Evolutionary conservation across 2,888 invertebrate genomes (phyloP), one percentile per base, ranked within the genome.

Genomic region (Pomacea canaliculata): DNA sequence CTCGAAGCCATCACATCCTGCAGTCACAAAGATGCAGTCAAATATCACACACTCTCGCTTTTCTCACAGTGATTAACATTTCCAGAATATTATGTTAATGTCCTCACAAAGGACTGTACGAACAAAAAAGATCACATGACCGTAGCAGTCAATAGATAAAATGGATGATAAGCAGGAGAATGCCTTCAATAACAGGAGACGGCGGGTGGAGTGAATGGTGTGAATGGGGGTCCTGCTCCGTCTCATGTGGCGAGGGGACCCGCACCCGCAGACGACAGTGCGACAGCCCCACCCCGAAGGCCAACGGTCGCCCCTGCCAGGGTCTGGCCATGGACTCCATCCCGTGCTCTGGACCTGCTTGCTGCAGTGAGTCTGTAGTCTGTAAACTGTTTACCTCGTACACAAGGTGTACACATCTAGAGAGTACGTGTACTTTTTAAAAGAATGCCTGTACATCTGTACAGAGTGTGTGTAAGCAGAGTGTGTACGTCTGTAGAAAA

Each of bases 141-240:
- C 23, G 23, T 23, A 23, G 23, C 23, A 23, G 23, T 23, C 0
- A 23, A 23, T 23, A 23, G 23, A 23, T 51, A 13, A 51, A 10
- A 0, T 10, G 8, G 51, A 51, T 51, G 51, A 51, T 51, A 13
- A 51, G 8, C 0, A 51, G 8, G 51, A 51, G 8, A 13, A 51
- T 56, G 51, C 10, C 16, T 4, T 56, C 51, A 2, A 56, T 56
- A 8, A 12, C 73, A 67, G 68, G 60, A 46, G 67, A 73, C 66
- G 73, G 73, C 37, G 74, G 69, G 27, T 70, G 70, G 76, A 23
- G 65, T n/a, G 51, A 63, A 56, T 76, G 76, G 76, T 66, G 62
- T 18, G 70, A 63, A 51, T 76, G 76, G 76, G 23, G 62, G 0
- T 46, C 49, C 37, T 76, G 76, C 23, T 65, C 70, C n/a, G 70